phyloP scores from a whole-genome alignment of 2,113 vertebrate species.

The Lepus europaeus region DNA sequence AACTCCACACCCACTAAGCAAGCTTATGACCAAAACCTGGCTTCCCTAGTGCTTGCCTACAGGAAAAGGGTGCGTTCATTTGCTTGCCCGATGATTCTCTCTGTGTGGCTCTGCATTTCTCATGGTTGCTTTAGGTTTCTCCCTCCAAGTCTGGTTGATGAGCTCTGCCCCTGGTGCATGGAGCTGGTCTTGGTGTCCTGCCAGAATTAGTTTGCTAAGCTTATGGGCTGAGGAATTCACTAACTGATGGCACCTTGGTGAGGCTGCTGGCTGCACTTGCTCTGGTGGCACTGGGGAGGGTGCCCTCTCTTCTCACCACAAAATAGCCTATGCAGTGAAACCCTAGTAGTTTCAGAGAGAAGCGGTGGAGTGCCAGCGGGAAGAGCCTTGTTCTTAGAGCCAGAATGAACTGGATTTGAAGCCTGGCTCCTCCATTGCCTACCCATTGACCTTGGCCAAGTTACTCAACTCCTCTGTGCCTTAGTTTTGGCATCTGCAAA shows the following conservation, averaged over 20 bases:
- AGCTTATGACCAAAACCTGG: neutral
- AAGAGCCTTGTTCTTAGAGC: neutral
- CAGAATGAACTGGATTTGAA: neutral
- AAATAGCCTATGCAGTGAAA: neutral
- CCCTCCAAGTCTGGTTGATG: neutral
- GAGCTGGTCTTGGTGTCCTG: neutral
- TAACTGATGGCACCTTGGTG: neutral
- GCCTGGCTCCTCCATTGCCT: neutral
- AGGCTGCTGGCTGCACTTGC: conserved; percentile 2
- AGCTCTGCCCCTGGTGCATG: neutral
- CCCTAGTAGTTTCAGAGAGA: neutral
- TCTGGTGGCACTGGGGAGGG: neutral
- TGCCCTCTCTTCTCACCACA: neutral
- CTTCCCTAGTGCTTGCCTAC: conserved; percentile 15
- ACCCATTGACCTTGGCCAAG: neutral
- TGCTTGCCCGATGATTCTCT: neutral
- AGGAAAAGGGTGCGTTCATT: neutral
- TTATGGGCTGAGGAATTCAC: neutral
- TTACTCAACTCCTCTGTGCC: neutral
- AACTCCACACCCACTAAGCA: neutral
- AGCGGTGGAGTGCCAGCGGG: neutral
- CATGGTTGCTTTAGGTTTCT: conserved; percentile 12
- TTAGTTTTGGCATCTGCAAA: conserved; percentile 56
- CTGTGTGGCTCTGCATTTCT: conserved; percentile 19
- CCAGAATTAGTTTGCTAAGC: neutral